These are phyloP conservation scores for Dromococcyx pavoninus DNA, from an alignment of 2,797 vertebrate genomes.

Conservation along the genomic window DNA sequence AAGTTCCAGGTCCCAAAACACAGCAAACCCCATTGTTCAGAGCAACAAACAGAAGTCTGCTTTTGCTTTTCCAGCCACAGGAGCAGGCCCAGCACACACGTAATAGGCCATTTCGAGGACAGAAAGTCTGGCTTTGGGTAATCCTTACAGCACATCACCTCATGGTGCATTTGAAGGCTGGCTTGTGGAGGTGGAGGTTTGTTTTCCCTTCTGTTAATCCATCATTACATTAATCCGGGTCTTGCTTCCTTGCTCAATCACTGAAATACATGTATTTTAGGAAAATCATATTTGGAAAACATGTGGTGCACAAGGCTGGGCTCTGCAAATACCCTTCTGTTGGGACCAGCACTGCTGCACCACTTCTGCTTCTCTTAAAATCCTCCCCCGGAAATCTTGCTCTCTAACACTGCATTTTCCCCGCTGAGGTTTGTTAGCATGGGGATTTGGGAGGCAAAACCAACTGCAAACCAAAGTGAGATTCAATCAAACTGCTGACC, in stretches of 20 bases:
- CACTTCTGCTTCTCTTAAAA: background rate
- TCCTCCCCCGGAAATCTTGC: background rate
- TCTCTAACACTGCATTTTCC: background rate
- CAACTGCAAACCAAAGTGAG: background rate
- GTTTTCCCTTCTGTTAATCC: background rate
- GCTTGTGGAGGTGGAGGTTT: rapidly evolving
- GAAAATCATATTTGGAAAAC: background rate
- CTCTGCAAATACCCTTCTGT: background rate
- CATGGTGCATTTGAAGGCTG: rapidly evolving
- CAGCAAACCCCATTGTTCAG: rapidly evolving
- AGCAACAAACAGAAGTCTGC: background rate
- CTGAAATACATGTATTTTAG: background rate
- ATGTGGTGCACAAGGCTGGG: rapidly evolving
- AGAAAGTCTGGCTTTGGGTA: background rate
- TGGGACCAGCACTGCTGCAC: background rate
- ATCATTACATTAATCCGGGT: rapidly evolving
- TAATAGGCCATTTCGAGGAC: background rate
- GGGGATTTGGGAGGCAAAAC: background rate
- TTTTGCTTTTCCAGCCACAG: background rate
- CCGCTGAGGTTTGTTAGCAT: background rate
- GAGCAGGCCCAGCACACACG: background rate
- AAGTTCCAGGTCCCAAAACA: background rate
- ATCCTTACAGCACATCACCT: background rate
- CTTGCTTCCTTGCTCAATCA: background rate
- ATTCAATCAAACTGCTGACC: too few species aligned